Base-by-base conservation (phyloP, 2,888 invertebrate species). In the Ochropleura plecta region DNA sequence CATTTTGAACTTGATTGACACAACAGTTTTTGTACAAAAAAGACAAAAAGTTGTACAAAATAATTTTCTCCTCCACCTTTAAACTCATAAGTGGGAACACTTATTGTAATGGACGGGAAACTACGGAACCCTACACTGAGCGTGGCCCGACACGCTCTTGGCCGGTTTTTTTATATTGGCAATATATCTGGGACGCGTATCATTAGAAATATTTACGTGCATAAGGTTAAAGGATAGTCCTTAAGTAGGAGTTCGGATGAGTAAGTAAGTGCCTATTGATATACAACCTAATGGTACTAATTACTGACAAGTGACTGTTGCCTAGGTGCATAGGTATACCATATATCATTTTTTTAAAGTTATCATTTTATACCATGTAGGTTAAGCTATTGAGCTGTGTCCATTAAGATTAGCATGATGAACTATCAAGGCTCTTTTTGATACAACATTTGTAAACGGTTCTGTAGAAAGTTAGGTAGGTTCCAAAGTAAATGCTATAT, bases 381-480 rank as follows among this genome's bases (percentile, higher is more conserved):
- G 40, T 46, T 6, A 8, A 67, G 18, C 12, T 75, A 18, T 30
- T 4, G 10, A 67, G n/a, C 30, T 75, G 14, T 14, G 20, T 57
- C 30, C 20, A 72, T 67, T 80, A 67, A 55, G 12, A 75, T 59
- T 67, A 44, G 30, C 30, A 30, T 30, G 30, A 30, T 30, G 30
- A 30, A 30, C 30, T 63, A 51, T 14, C 63, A 48, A 40, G n/a
- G 30, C 48, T 42, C 44, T 64, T 68, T 68, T 78, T 76, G 40
- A 76, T 76, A 59, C 16, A 51, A 57, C 40, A 55, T 74, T 81
- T 20, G 6, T 14, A 7, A 59, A 46, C n/a, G 14, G 40, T 40
- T 63, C 30, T 18, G 4, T 44, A 1, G 12, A 8, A 55, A 16
- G 0, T 5, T 55, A n/a, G 51, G 46, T 60, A 40, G n/a, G n/a